A percentile compares a stretch with the other conserved stretches of the same genome.
These are phyloP conservation scores for Trissolcus japonicus DNA, from an alignment of 2,888 invertebrate species.

Conservation along the genomic window DNA sequence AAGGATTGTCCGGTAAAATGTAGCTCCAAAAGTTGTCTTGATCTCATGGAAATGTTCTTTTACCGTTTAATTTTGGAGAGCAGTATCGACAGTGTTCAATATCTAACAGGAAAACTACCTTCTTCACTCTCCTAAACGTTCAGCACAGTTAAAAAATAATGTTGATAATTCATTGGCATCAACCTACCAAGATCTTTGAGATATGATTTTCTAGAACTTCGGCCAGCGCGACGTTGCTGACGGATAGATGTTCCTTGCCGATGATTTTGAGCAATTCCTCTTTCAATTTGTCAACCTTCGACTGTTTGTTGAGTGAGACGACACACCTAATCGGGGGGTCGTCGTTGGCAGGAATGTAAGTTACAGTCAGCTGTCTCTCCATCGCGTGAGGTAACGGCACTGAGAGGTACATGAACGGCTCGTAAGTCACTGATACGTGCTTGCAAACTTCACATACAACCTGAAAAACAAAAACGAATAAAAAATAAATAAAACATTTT, in stretches of 20 bases:
- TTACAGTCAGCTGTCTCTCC: constrained; percentile 80
- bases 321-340: constrained; percentile 76
- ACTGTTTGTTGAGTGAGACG: constrained; percentile 79
- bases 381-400: constrained; percentile 81
- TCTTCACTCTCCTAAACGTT: constrained; percentile 70
- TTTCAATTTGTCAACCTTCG: constrained; percentile 78
- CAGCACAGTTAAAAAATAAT: no score
- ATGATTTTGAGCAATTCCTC: constrained; percentile 76
- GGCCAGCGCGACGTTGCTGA: constrained; percentile 77
- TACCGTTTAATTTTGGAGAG: constrained; percentile 67
- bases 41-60: constrained; percentile 73
- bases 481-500: not conserved
- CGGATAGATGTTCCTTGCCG: constrained; percentile 71
- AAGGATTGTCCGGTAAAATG: constrained; percentile 70
- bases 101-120: constrained; percentile 65
- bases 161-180: not conserved
- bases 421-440: constrained; percentile 81
- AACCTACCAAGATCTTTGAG: constrained; percentile 78
- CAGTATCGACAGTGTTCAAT: constrained; percentile 71
- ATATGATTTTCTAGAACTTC: constrained; percentile 81
- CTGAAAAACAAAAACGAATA: constrained; percentile 66
- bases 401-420: constrained; percentile 83
- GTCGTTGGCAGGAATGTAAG: constrained; percentile 77
- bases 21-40: constrained; percentile 72
- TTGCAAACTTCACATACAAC: constrained; percentile 80